A percentile compares a stretch with the other conserved stretches of the same genome.
Evolutionary conservation across 2,888 invertebrate species (phyloP).

Genomic region (Metopia argyrocephala): DNA sequence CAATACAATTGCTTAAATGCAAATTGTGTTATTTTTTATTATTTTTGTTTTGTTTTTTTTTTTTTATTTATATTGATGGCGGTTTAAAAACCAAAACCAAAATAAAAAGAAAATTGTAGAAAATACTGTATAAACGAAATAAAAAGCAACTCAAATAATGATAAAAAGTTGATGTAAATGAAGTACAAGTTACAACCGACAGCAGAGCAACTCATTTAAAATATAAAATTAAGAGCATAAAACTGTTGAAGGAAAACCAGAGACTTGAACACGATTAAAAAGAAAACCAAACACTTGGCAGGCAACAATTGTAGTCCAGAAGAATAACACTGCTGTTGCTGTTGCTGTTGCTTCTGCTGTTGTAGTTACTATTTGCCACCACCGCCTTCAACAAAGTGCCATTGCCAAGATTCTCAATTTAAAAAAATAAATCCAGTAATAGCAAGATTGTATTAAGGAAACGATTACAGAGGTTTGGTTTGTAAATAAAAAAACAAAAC

Average conservation of each 20-base stretch:
- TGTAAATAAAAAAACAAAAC: neutral
- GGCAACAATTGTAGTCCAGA: neutral
- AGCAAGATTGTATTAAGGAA: neutral
- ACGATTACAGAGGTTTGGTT: neutral
- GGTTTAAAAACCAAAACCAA: constrained; percentile 9
- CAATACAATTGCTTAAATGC: constrained; percentile 37
- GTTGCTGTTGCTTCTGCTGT: neutral
- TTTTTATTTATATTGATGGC: constrained; percentile 16
- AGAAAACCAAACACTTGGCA: neutral
- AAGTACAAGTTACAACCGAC: neutral
- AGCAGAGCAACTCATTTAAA: neutral
- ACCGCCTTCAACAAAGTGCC: neutral
- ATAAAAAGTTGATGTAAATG: constrained; percentile 33
- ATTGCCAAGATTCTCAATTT: constrained; percentile 17
- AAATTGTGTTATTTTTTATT: too few species aligned
- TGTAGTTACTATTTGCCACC: constrained; percentile 7
- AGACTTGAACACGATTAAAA: neutral
- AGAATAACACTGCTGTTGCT: neutral
- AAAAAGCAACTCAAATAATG: neutral
- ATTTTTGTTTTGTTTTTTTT: constrained; percentile 28
- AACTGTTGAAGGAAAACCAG: neutral
- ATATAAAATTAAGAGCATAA: neutral
- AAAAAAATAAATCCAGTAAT: neutral
- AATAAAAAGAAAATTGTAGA: too few species aligned
- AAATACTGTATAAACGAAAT: neutral